Conservation (phyloP, 2,113 vertebrate species). For the Odocoileus hemionus region DNA sequence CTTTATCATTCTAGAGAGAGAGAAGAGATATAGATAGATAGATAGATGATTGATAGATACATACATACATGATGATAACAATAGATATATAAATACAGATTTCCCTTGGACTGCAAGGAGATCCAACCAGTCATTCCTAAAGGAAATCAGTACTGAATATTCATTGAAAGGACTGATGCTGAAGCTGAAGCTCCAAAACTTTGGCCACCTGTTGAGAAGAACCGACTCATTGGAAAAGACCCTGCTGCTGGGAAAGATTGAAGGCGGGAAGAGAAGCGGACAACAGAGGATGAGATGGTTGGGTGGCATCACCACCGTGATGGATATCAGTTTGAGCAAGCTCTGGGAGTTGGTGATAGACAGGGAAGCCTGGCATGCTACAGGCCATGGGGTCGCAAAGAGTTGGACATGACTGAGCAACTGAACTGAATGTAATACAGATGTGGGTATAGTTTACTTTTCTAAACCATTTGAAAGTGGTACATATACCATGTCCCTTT, state of each 20-base stretch:
- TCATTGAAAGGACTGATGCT: neutral
- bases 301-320: neutral
- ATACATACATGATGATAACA: neutral
- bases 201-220: neutral
- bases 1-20: neutral
- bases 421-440: neutral
- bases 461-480: neutral
- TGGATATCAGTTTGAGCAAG: neutral
- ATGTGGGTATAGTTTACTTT: neutral
- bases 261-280: neutral
- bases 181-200: neutral
- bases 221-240: neutral
- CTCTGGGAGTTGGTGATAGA: neutral
- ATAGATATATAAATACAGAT: neutral
- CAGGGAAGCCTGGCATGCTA: neutral
- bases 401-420: rapidly evolving
- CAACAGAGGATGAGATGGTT: neutral
- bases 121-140: neutral
- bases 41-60: neutral
- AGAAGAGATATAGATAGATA: neutral
- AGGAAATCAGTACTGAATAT: neutral
- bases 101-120: neutral
- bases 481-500: neutral
- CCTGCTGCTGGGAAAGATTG: neutral
- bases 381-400: neutral